Evolutionary conservation across 2,888 invertebrate genomes (phyloP).

Genomic region (Patella ulyssiponensis): DNA sequence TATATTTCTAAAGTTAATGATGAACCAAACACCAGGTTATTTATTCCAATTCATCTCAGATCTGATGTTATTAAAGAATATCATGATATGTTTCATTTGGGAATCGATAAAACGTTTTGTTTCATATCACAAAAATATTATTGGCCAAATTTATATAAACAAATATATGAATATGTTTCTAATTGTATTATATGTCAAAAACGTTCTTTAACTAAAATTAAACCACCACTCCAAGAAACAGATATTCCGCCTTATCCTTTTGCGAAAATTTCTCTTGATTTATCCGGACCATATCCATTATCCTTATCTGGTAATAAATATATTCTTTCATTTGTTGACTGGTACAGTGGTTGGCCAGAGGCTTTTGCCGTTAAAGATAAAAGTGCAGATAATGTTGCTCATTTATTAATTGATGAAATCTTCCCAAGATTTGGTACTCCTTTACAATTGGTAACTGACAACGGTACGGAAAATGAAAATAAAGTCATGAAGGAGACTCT

Average conservation of each 20-base stretch:
- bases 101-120: no score
- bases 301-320: conserved; percentile 27
- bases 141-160: no score
- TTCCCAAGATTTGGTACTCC: conserved; percentile 32
- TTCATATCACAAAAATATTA: no score
- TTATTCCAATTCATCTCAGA: not conserved
- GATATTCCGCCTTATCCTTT: no score
- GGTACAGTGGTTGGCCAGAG: conserved; percentile 32
- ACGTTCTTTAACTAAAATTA: no score
- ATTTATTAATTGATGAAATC: conserved; percentile 37
- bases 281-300: conserved; percentile 29
- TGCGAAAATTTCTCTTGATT: conserved; percentile 20
- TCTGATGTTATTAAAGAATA: not conserved
- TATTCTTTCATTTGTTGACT: conserved; percentile 17
- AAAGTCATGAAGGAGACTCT: conserved; percentile 21
- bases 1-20: not conserved
- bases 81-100: conserved; percentile 12
- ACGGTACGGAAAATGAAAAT: conserved; percentile 28
- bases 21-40: not conserved
- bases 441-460: conserved; percentile 27
- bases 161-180: no score
- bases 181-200: no score
- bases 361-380: conserved; percentile 33
- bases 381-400: conserved; percentile 29
- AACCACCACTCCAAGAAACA: no score